Evolutionary conservation across 2,888 invertebrate genomes (phyloP), one percentile per base, ranked within the genome.

Genomic region (Colostygia pectinataria): DNA sequence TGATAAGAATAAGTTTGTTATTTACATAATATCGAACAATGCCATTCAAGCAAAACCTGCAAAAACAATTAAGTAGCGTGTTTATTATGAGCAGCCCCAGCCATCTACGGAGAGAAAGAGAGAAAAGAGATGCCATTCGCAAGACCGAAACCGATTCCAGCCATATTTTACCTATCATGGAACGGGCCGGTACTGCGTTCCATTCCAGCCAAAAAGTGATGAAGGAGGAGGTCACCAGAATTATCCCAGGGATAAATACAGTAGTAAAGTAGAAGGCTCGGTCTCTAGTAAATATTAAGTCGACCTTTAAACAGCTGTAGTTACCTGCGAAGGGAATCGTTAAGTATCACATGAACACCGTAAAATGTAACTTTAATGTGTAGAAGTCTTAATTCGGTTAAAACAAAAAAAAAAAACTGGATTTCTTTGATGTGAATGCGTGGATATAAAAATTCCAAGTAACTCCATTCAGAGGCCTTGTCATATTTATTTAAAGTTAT

Each of bases 181-280:
- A 96, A 82, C 96, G 92, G 67, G 96, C 96, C 68, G 96, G 96
- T 69, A 96, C 96, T 61, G 96, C 96, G 87, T 96, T 96, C 95
- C 96, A 96, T 85, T 96, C 96, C 84, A 96, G 92, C 96, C 96
- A 96, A 90, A 96, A 96, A 57, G 96, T 96, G 89, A 96, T 96
- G 92, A 91, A 91, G 63, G 96, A 96, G 70, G 96, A 96, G 58
- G 96, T 96, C 80, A 96, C 96, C 90, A 96, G 92, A 82, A 96
- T 96, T 71, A 96, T 96, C 74, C 96, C 96, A 60, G 96, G 96
- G 82, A 96, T 96, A 92, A 96, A 96, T 77, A 96, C 96, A 77
- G 96, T 96, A 56, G 96, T 96, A 91, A 96, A 96, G 92, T 96
- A 96, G 92, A 96, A 96, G 73, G 96, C 95, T 90, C 96, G 93